Percentiles rank a stretch among this genome's conserved stretches.
Evolutionary conservation across 2,113 vertebrate genomes (phyloP).

Genomic region (Climacteris rufus): DNA sequence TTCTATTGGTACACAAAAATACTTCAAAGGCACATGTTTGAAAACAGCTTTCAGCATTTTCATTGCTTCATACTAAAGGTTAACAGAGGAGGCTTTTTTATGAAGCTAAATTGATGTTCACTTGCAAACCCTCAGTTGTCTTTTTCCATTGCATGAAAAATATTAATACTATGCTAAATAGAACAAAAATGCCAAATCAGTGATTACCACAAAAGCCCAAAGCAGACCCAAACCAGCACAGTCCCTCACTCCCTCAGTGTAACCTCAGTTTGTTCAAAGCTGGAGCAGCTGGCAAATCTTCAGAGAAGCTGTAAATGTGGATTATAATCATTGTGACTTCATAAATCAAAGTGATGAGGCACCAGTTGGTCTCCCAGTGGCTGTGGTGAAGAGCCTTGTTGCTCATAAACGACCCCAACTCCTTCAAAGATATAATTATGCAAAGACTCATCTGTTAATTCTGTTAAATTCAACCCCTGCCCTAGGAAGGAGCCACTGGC

Average conservation of each 20-base stretch:
- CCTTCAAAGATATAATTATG: neutral
- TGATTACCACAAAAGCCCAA: neutral
- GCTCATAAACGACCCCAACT: neutral
- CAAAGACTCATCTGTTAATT: neutral
- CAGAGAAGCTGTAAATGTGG: neutral
- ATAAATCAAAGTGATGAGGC: neutral
- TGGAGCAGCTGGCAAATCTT: neutral
- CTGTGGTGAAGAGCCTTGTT: neutral
- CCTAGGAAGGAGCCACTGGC: neutral
- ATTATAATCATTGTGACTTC: neutral
- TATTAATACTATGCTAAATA: neutral
- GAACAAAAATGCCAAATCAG: neutral
- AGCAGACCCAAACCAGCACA: neutral
- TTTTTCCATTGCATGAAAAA: neutral
- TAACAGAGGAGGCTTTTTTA: neutral
- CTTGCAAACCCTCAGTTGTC: neutral
- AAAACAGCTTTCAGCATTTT: neutral
- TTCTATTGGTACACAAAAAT: neutral
- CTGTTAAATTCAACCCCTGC: neutral
- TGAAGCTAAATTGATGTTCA: neutral
- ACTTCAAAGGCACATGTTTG: neutral
- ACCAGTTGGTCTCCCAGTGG: neutral
- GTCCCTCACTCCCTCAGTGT: neutral
- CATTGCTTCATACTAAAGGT: neutral
- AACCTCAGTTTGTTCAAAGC: rapidly evolving